A percentile compares a stretch with the other conserved stretches of the same genome.
Evolutionary conservation across 2,113 vertebrate species (phyloP).

Genomic region (Anarhynchus alexandrinus): DNA sequence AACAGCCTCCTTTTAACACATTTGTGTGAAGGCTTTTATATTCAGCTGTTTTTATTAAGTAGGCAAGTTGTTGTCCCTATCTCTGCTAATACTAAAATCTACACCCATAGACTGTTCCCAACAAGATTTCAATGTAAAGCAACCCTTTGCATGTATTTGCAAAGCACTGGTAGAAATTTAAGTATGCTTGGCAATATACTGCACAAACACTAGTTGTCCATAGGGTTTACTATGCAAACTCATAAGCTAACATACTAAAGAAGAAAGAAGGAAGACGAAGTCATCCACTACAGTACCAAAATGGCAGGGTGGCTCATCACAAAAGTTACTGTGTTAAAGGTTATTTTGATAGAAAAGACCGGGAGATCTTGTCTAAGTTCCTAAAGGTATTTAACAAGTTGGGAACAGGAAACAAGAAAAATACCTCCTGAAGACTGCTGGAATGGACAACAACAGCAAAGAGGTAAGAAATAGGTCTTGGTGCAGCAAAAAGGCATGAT

Average conservation of each 20-base stretch:
- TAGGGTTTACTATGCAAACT: not conserved
- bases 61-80: not conserved
- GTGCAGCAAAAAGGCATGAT: not conserved
- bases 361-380: not conserved
- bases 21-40: constrained; percentile 5
- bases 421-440: not conserved
- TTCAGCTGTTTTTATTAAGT: not conserved
- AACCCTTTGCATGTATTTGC: not conserved
- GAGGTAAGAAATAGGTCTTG: not conserved
- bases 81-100: not conserved
- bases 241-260: not conserved
- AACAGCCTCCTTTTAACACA: constrained; percentile 26
- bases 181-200: not conserved
- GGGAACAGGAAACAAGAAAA: not conserved
- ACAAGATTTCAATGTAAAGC: not conserved
- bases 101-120: not conserved
- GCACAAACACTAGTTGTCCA: not conserved
- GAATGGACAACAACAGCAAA: not conserved
- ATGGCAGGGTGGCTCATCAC: not conserved
- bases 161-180: not conserved
- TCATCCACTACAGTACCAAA: not conserved
- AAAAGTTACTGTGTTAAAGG: not conserved
- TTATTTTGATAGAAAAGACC: not conserved
- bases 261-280: not conserved
- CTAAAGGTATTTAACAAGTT: not conserved